phyloP scores from a whole-genome alignment of 2,888 invertebrate species.

The Drosophila tripunctata region DNA sequence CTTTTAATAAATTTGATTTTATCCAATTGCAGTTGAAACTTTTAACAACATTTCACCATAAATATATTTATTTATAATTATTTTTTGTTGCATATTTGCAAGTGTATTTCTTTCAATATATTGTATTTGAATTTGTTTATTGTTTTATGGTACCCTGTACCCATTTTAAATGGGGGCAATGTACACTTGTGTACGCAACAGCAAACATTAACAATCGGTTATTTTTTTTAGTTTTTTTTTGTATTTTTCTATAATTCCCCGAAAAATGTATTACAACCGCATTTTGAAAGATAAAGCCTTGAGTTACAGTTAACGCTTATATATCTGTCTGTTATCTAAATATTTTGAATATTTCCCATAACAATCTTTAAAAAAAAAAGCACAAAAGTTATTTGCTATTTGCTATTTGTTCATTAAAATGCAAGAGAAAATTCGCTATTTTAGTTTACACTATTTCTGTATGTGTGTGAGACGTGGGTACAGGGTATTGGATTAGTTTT shows the following conservation, averaged over 20 bases:
- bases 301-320: slow-evolving; percentile 18
- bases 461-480: not conserved
- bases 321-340: not conserved
- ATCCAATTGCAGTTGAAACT: not conserved
- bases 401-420: not conserved
- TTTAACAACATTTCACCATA: slow-evolving; percentile 45
- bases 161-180: not conserved
- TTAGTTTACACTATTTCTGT: not conserved
- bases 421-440: not conserved
- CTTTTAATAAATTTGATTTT: slow-evolving; percentile 24
- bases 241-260: not conserved
- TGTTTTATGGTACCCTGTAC: slow-evolving; percentile 13
- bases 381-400: too few species aligned
- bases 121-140: slow-evolving; percentile 3
- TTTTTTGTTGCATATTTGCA: not conserved
- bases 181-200: not conserved
- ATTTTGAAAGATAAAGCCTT: slow-evolving; percentile 16
- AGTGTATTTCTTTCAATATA: too few species aligned
- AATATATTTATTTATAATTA: slow-evolving; percentile 11
- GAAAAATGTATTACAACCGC: slow-evolving; percentile 16
- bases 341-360: slow-evolving; percentile 1
- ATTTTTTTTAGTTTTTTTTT: not conserved
- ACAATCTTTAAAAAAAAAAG: slow-evolving; percentile 6
- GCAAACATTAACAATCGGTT: not conserved
- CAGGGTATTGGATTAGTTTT: slow-evolving; percentile 1